Conservation (phyloP, 2,888 invertebrate genomes). For the Epinotia brunnichana region DNA sequence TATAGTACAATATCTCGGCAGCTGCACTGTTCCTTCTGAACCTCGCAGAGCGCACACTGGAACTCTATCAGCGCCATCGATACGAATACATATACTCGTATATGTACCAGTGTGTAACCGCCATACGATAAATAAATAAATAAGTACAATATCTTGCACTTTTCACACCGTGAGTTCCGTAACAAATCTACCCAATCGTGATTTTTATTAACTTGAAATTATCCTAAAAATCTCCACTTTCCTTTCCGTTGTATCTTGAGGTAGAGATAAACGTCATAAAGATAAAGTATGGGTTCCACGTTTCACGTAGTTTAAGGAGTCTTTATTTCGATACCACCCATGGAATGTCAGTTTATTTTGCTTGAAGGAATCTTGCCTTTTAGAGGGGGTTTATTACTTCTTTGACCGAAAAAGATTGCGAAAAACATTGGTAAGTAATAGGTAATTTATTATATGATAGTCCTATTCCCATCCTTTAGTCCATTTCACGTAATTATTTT, state of each 20-base stretch:
- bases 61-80: no score
- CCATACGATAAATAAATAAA: no score
- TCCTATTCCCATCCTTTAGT: no score
- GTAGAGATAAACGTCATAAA: neutral
- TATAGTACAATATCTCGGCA: no score
- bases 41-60: no score
- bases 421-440: neutral
- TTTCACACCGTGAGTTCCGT: neutral
- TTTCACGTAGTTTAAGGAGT: neutral
- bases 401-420: no score
- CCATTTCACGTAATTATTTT: neutral
- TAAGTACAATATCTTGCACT: neutral
- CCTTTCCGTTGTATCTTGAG: no score
- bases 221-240: neutral
- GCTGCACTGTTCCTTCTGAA: no score
- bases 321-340: neutral
- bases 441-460: no score
- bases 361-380: neutral
- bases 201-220: slow-evolving; percentile 4
- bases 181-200: neutral
- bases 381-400: no score
- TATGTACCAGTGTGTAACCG: no score
- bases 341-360: slow-evolving; percentile 15
- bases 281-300: neutral
- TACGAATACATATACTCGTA: no score